Percentiles rank a stretch among this genome's conserved stretches.
Conservation (phyloP, 2,797 vertebrate genomes). For the Tapera naevia region DNA sequence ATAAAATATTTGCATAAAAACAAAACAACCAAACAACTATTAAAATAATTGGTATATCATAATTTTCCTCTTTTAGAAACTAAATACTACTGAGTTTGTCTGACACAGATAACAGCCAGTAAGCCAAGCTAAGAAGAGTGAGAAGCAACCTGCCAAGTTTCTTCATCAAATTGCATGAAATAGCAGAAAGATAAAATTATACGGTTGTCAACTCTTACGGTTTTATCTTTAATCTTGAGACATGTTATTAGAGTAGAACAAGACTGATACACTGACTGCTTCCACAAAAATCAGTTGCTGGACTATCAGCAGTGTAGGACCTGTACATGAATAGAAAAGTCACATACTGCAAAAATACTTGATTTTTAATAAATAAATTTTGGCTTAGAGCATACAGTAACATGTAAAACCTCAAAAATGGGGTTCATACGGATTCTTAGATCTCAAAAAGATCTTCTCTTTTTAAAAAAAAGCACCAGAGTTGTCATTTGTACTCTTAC, state of each 20-base stretch:
- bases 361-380: not conserved
- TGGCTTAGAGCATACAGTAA: not conserved
- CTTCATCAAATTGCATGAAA: not conserved
- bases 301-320: not conserved
- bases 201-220: fast-evolving
- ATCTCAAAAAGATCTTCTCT: not conserved
- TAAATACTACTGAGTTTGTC: not conserved
- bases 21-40: not conserved
- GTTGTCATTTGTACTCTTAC: not conserved
- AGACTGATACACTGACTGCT: not conserved
- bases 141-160: not conserved
- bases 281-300: not conserved
- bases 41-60: not conserved
- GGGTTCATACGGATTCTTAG: not conserved
- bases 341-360: not conserved
- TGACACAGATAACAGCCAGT: not conserved
- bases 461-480: not conserved
- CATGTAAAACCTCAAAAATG: not conserved
- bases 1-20: not conserved
- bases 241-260: not conserved
- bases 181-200: not conserved
- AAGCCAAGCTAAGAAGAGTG: not conserved
- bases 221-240: constrained; percentile 18
- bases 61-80: not conserved
- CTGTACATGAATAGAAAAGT: not conserved